Evolutionary conservation across 2,113 vertebrate genomes (phyloP).

Genomic region (Microtus ochrogaster): DNA sequence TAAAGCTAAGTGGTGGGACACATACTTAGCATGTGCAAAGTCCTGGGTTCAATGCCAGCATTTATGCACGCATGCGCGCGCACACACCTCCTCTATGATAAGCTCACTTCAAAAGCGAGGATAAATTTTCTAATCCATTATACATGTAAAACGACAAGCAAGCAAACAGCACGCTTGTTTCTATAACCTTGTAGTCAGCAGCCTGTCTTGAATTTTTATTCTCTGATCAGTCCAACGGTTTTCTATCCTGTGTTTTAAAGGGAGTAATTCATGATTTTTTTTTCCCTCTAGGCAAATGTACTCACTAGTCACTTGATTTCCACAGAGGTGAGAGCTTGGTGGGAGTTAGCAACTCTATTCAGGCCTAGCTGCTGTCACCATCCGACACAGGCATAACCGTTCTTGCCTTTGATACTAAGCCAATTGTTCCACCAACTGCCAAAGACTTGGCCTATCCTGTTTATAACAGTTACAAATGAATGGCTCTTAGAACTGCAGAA

Average conservation of each 20-base stretch:
- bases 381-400: background rate
- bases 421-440: background rate
- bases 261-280: background rate
- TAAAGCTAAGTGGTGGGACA: background rate
- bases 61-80: too few relatives aligned
- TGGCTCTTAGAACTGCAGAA: background rate
- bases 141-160: background rate
- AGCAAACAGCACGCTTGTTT: background rate
- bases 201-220: background rate
- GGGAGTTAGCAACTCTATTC: background rate
- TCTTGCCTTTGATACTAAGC: constrained; percentile 17
- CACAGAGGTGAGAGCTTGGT: background rate
- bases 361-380: background rate
- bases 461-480: constrained; percentile 21
- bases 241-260: constrained; percentile 14
- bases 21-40: background rate
- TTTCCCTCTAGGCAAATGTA: background rate
- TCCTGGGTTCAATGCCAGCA: background rate
- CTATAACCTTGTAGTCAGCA: background rate
- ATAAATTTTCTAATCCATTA: constrained; percentile 5
- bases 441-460: constrained; percentile 1
- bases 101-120: constrained; percentile 28
- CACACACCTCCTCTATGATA: background rate
- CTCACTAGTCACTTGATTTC: background rate
- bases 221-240: background rate